Percentiles rank a stretch among this genome's conserved stretches.
These are phyloP conservation scores for Catamblyrhynchus diadema DNA, from an alignment of 2,797 vertebrate genomes.

Conservation along the genomic window DNA sequence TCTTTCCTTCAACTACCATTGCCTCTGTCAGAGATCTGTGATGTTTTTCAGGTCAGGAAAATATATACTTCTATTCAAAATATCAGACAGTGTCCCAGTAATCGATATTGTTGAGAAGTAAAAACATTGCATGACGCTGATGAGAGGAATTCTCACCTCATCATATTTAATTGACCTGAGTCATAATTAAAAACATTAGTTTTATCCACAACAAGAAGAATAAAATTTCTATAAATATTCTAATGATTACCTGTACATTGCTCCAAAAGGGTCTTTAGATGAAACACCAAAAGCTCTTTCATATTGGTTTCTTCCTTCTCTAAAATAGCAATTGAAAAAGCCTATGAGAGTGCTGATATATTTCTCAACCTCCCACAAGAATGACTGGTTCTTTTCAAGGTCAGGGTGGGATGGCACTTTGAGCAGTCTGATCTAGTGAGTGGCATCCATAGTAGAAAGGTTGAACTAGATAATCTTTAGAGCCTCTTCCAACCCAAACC, in stretches of 20 bases:
- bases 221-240: not conserved
- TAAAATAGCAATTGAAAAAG: slow-evolving; percentile 40
- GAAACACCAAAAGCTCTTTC: slow-evolving; percentile 82
- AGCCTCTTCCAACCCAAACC: not conserved
- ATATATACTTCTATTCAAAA: not conserved
- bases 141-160: not conserved
- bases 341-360: not conserved
- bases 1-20: not conserved
- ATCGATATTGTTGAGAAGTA: not conserved
- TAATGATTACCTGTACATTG: slow-evolving; percentile 85
- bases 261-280: slow-evolving; percentile 82
- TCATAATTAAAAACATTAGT: not conserved
- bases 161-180: not conserved
- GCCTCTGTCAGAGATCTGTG: not conserved
- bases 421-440: not conserved
- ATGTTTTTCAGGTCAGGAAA: not conserved
- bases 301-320: slow-evolving; percentile 88
- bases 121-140: not conserved
- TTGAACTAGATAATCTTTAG: not conserved
- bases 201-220: not conserved
- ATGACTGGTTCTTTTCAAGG: not conserved
- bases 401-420: not conserved
- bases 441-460: not conserved
- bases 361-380: not conserved
- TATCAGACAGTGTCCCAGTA: not conserved